These are phyloP conservation scores for Muscicapa adusta DNA, from an alignment of 2,113 vertebrate genomes.

Conservation along the genomic window DNA sequence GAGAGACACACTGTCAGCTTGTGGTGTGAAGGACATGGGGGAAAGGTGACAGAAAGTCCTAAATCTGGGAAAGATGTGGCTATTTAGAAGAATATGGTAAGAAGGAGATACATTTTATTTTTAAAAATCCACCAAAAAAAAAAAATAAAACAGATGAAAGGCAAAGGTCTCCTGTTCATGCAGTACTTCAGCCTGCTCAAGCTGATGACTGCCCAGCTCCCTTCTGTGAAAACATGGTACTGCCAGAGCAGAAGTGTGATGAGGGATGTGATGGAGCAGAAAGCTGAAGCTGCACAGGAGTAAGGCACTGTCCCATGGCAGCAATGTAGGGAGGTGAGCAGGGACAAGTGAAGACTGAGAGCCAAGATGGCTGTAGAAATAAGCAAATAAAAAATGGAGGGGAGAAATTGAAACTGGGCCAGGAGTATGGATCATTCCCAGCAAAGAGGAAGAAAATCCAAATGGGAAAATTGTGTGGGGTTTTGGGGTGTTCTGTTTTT, in stretches of 20 bases:
- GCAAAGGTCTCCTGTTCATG: background rate
- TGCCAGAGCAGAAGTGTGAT: background rate
- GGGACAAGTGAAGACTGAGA: background rate
- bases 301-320: background rate
- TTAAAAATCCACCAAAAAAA: too few species aligned
- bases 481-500: background rate
- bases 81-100: rapidly evolving
- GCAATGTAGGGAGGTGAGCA: background rate
- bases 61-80: background rate
- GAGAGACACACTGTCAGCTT: background rate
- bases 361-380: background rate
- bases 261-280: background rate
- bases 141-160: background rate
- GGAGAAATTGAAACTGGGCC: background rate
- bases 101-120: background rate
- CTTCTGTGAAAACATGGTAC: background rate
- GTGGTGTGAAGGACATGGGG: background rate
- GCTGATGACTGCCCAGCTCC: background rate
- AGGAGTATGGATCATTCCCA: background rate
- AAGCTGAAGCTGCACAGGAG: background rate
- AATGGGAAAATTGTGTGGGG: background rate
- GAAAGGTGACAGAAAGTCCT: background rate
- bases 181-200: background rate
- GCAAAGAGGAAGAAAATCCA: background rate
- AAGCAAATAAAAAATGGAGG: background rate